These are phyloP conservation scores for Stenchaetothrips biformis DNA, from an alignment of 2,888 invertebrate genomes.

Conservation along the genomic window DNA sequence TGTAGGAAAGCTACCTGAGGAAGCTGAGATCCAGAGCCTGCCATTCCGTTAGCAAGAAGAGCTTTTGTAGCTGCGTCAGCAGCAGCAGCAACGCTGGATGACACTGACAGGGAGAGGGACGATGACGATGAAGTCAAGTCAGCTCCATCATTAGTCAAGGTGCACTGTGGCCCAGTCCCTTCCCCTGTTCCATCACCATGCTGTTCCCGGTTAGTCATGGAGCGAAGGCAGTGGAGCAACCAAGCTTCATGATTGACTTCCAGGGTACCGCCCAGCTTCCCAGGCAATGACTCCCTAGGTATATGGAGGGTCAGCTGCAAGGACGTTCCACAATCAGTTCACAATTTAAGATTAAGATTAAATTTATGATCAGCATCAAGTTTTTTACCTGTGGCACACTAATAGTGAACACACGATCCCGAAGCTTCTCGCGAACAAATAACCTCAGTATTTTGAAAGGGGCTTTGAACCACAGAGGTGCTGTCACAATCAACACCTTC, in stretches of 20 bases:
- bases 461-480: conserved; percentile 97
- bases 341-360: neutral
- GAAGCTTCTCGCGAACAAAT: conserved; percentile 90
- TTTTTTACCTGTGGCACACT: conserved; percentile 68
- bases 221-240: conserved; percentile 69
- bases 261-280: conserved; percentile 81
- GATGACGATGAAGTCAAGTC: conserved; percentile 10
- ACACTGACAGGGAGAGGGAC: conserved; percentile 11
- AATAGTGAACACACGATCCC: conserved; percentile 93
- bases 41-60: neutral
- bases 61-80: neutral
- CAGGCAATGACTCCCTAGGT: conserved; percentile 81
- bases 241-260: conserved; percentile 86
- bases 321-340: conserved; percentile 29
- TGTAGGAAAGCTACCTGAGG: neutral
- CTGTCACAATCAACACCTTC: conserved; percentile 94
- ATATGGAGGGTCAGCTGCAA: conserved; percentile 74
- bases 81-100: neutral
- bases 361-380: neutral
- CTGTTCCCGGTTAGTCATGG: conserved; percentile 72
- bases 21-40: neutral
- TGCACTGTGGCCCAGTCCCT: neutral
- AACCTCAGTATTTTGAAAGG: conserved; percentile 92
- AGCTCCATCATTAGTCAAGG: neutral
- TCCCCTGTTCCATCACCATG: conserved; percentile 15